Evolutionary conservation across 2,797 vertebrate genomes (phyloP).

Genomic region (Acrocephalus scirpaceus): DNA sequence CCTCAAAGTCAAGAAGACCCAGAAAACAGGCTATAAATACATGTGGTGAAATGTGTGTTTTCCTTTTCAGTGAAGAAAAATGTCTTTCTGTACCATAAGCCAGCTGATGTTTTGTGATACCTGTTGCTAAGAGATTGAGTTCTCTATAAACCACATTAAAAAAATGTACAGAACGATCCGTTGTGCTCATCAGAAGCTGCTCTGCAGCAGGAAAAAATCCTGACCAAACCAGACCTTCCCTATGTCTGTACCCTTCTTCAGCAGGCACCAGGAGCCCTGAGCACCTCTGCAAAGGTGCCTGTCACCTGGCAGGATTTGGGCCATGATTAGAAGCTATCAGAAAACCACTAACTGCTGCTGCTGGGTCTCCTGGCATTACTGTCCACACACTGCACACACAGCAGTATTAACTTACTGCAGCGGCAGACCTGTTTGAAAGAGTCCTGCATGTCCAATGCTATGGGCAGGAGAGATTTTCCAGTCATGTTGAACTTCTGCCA

Average conservation of each 20-base stretch:
- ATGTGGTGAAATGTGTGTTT: neutral
- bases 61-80: slow-evolving; percentile 24
- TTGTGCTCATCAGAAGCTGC: slow-evolving; percentile 19
- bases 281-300: neutral
- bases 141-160: neutral
- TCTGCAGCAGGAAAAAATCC: neutral
- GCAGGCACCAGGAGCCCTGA: neutral
- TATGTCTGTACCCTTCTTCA: neutral
- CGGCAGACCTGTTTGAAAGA: slow-evolving; percentile 25
- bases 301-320: neutral
- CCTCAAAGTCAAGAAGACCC: slow-evolving; percentile 46
- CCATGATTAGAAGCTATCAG: slow-evolving; percentile 38
- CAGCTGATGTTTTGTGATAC: slow-evolving; percentile 40
- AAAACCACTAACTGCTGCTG: slow-evolving; percentile 54
- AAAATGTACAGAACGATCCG: neutral
- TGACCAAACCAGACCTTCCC: neutral
- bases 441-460: neutral
- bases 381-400: neutral
- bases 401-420: neutral
- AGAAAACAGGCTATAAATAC: slow-evolving; percentile 60
- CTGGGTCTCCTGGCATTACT: slow-evolving; percentile 23
- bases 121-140: slow-evolving; percentile 56
- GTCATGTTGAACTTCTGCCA: slow-evolving; percentile 54
- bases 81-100: slow-evolving; percentile 2
- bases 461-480: slow-evolving; percentile 46